Evolutionary conservation across 92 coral and sea anemone species (phyloP), one percentile per base, ranked within the genome.

Genomic region (Umimayanthus chanpuru): DNA sequence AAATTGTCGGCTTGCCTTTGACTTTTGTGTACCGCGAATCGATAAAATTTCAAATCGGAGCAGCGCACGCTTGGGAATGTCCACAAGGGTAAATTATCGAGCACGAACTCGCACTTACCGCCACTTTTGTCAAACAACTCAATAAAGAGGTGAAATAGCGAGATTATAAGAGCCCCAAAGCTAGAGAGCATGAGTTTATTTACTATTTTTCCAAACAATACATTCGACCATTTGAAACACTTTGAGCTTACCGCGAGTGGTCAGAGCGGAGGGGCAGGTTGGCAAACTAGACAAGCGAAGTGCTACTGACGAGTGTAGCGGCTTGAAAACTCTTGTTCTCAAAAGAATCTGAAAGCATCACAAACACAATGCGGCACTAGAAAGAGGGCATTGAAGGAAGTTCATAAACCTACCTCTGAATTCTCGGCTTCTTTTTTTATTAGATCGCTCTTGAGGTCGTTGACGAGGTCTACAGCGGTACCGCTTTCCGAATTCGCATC

Each of bases 361-460:
- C 5, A 70, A 83, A 44, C 56, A 83, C 26, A 68, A 43, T 68
- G 55, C 66, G 78, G 41, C 79, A 68, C 77, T 71, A 43, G 67
- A 29, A 71, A 44, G 1, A 30, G 47, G 71, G 41, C 85, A 58
- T 50, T 65, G 88, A 76, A 72, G 9, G 74, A 56, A 73, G 16
- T 61, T 85, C 58, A 70, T 85, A 16, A 70, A 83, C 96, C 83
- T 85, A 94, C 98, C 97, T 95, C 96, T 79, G 92, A 91, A 84
- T 96, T 91, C 88, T 97, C 99, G 90, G 99, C 95, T 96, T 97
- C 99, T 92, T 94, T 95, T 88, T 97, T 97, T 91, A 97, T 97
- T 88, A 97, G 94, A 90, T 97, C 99, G 81, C 94, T 92, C 91
- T 97, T 97, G 64, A 97, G 93, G 93, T 97, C 99, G 94, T 97